Evolutionary conservation across 2,797 vertebrate species (phyloP), one percentile per base, ranked within the genome.

Genomic region (Heteromormyrus szaboi): DNA sequence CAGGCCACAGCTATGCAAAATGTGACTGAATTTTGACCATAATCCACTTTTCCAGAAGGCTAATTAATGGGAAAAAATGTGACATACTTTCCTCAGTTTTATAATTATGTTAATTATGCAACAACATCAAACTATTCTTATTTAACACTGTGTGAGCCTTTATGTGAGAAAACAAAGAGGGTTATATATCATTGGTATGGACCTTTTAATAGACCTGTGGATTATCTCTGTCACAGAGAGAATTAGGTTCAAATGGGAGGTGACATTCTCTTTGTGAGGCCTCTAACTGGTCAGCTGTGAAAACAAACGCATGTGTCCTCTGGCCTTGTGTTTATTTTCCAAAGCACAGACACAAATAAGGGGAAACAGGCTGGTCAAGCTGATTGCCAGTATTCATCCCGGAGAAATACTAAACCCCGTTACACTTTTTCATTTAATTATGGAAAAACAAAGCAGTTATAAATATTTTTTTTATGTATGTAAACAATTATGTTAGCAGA

Each of bases 241-340:
- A 86, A 54, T 56, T 65, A 48, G 53, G 62, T 44, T 85, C 81
- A 65, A 41, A 56, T 25, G n/a, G 41, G 48, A 89, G 72, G 12
- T 14, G 33, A 76, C 33, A 76, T 76, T 72, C 44, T 44, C 81
- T 88, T 44, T 89, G 29, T 50, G 59, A 51, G 53, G 29, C 46
- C 17, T 76, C 51, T 86, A 76, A 76, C 84, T 56, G 37, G 50
- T 86, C 62, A 79, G 88, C 65, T 53, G 84, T 86, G 85, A 89
- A 72, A 89, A 86, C 37, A 86, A 76, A 51, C 48, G 46, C 12
- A 12, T 37, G 88, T 29, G 56, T 68, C 62, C 88, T 72, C 59
- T 33, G n/a, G 72, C 11, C 59, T 85, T 44, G 62, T 89, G 83
- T 86, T 89, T 89, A 86, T 89, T 89, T 86, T 86, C 50, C n/a